Evolutionary conservation across 2,113 vertebrate genomes (phyloP).

Genomic region (Smithornis capensis): DNA sequence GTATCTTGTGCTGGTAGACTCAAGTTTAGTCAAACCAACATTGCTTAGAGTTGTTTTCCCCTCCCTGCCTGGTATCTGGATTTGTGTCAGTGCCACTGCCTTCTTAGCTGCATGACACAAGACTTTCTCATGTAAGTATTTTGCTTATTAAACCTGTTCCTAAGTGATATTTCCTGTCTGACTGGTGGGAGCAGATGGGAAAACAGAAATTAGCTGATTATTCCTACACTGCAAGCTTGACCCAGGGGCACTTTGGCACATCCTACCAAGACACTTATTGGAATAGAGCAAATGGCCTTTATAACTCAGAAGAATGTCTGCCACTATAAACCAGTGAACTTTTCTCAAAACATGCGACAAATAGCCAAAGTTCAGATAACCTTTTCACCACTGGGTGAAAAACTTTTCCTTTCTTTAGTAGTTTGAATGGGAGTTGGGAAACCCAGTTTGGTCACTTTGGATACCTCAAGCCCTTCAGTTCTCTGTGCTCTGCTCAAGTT

Average conservation of each 20-base stretch:
- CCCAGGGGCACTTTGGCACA: not conserved
- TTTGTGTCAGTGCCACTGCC: not conserved
- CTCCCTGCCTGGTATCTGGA: not conserved
- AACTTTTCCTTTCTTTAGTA: not conserved
- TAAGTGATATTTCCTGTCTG: not conserved
- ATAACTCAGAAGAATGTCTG: not conserved
- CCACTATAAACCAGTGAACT: no score
- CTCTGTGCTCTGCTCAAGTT: not conserved
- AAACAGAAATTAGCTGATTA: not conserved
- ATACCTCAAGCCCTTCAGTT: not conserved
- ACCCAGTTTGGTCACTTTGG: not conserved
- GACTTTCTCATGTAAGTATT: accelerated
- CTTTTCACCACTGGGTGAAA: not conserved
- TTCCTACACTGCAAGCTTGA: not conserved
- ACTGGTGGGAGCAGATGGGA: not conserved
- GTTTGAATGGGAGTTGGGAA: not conserved
- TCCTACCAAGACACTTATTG: not conserved
- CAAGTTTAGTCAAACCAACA: not conserved
- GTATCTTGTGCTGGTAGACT: not conserved
- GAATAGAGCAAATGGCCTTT: not conserved
- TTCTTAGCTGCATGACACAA: not conserved
- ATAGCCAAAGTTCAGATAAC: not conserved
- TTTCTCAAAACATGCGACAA: not conserved
- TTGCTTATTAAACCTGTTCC: not conserved
- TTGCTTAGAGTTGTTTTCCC: not conserved